A percentile compares a stretch with the other conserved stretches of the same genome.
Evolutionary conservation across 2,113 vertebrate species (phyloP).

Genomic region (Oncorhynchus gorbuscha): DNA sequence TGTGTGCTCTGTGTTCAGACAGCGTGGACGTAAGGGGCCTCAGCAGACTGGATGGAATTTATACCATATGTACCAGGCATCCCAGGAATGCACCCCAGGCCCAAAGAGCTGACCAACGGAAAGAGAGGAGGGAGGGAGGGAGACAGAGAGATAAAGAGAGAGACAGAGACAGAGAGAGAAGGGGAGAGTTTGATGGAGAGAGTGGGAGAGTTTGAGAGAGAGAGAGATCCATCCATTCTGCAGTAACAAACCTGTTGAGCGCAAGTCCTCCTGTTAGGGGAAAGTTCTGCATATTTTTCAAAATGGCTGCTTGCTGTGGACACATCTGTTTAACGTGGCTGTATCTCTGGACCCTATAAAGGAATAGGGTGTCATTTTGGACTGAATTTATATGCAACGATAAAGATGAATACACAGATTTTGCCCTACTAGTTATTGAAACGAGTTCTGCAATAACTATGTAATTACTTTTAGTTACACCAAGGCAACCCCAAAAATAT

Average conservation of each 20-base stretch:
- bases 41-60: conserved; percentile 89
- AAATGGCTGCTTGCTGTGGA: background rate
- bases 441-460: too few species aligned
- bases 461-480: too few species aligned
- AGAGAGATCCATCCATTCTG: background rate
- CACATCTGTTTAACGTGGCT: background rate
- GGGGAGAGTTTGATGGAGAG: background rate
- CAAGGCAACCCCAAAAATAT: too few species aligned
- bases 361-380: too few species aligned
- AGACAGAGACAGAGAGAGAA: background rate
- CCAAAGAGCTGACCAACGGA: conserved; percentile 76
- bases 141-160: conserved; percentile 58
- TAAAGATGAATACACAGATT: too few species aligned
- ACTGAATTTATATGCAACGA: too few species aligned
- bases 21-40: conserved; percentile 73
- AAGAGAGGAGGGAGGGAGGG: conserved; percentile 48
- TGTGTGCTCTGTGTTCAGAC: conserved; percentile 74
- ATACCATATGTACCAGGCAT: conserved; percentile 96
- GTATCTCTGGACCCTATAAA: background rate
- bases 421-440: too few species aligned
- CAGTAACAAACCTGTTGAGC: conserved; percentile 40
- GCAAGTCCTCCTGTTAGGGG: conserved; percentile 18
- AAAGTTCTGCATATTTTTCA: background rate
- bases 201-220: background rate
- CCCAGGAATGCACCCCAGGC: conserved; percentile 85